Evolutionary conservation across 2,888 invertebrate genomes (phyloP), one percentile per base, ranked within the genome.

Genomic region (Herminia tarsipennalis): DNA sequence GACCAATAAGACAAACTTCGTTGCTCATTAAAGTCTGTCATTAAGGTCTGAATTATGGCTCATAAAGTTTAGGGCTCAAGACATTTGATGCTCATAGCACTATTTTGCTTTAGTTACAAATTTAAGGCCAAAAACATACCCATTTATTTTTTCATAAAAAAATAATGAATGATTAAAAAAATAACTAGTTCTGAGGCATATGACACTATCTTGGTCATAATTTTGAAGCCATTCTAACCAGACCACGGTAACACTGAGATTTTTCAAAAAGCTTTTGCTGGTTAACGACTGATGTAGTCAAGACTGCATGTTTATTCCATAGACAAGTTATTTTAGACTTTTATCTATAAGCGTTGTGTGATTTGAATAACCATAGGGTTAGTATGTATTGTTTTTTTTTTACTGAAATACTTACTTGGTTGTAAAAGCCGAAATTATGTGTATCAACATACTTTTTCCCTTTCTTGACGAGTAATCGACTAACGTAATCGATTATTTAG

Each of bases 301-400:
- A 79, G 79, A 79, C 79, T 80, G 73, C 70, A 64, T 67, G 66
- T 68, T n/a, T 75, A 78, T 79, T 66, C 79, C 78, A 76, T 78
- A 72, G 66, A 69, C 56, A 56, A 60, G 53, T 73, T 66, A 66
- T 73, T 72, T 72, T 75, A 76, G 62, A 70, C 35, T 57, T 57
- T 48, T 69, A 70, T 56, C 47, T 63, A 69, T 79, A 79, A 81
- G 81, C 76, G 70, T 74, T 74, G 80, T 80, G 81, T 81, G 81
- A 81, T 81, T 81, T 78, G 73, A 81, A 52, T 76, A 79, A 80
- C 74, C 73, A 68, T 77, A 76, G 73, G 62, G 57, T 78, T 70
- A 70, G 50, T 33, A 54, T 50, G 48, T 51, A 51, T 49, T 58
- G 61, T 51, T 45, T 56, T 63, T 58, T n/a, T 65, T 54, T 30